Percentiles rank a stretch among this genome's conserved stretches.
These are phyloP conservation scores for Cheilosia scutellata DNA, from an alignment of 2,888 invertebrate genomes.

Conservation along the genomic window DNA sequence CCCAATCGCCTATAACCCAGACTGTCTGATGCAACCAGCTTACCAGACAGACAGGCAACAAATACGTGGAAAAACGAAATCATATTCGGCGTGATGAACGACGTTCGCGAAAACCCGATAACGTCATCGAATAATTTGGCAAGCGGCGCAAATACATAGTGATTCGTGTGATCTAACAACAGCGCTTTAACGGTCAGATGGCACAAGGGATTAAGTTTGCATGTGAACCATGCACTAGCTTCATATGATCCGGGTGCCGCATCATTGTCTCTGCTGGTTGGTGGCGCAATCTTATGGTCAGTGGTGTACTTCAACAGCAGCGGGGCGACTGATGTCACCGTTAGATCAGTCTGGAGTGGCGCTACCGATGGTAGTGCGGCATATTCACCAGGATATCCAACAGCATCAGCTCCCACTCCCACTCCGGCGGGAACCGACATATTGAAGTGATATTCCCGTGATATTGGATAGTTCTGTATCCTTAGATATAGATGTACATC, in stretches of 20 bases:
- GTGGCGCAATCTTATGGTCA: constrained; percentile 56
- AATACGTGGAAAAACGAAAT: constrained; percentile 92
- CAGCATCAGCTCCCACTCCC: constrained; percentile 12
- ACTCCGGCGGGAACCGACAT: constrained; percentile 68
- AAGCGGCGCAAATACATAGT: constrained; percentile 92
- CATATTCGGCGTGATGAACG: constrained; percentile 91
- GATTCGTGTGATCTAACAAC: constrained; percentile 92
- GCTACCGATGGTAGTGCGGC: constrained; percentile 30
- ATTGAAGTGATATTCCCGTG: constrained; percentile 84
- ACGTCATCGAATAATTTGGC: constrained; percentile 90
- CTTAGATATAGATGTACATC: constrained; percentile 89
- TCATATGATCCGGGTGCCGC: constrained; percentile 78
- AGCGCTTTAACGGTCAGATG: constrained; percentile 93
- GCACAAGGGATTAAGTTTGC: constrained; percentile 90
- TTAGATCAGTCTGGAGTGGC: constrained; percentile 39
- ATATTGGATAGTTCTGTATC: constrained; percentile 88
- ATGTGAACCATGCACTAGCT: constrained; percentile 85
- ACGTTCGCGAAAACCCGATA: constrained; percentile 87
- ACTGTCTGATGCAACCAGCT: constrained; percentile 90
- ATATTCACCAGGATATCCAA: constrained; percentile 34
- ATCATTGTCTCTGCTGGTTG: constrained; percentile 70
- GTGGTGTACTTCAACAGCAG: constrained; percentile 46
- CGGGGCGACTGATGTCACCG: constrained; percentile 36
- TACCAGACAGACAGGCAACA: constrained; percentile 90
- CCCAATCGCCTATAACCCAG: constrained; percentile 89